Percentiles rank a stretch among this genome's conserved stretches.
These are phyloP conservation scores for Mayetiola destructor DNA, from an alignment of 2,888 invertebrate species.

Conservation along the genomic window DNA sequence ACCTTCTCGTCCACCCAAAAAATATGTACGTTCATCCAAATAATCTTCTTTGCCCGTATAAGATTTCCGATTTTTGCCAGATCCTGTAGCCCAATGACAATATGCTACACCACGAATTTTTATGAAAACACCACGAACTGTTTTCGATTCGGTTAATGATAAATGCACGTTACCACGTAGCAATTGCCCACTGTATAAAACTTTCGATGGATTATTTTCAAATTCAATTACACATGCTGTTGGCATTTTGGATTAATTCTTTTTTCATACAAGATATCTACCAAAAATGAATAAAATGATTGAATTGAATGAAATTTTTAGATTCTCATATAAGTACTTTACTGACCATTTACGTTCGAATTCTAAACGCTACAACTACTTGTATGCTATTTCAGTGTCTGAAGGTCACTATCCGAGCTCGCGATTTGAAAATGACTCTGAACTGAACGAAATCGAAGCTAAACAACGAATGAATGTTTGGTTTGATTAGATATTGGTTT, in stretches of 20 bases:
- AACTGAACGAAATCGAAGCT: too few species aligned
- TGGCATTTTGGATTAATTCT: neutral
- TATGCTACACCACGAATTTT: neutral
- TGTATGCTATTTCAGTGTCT: too few species aligned
- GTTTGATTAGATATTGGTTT: too few species aligned
- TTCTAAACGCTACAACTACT: too few species aligned
- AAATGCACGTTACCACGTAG: neutral
- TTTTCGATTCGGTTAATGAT: neutral
- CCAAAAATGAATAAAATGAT: too few species aligned
- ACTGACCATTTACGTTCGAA: too few species aligned
- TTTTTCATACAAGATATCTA: too few species aligned
- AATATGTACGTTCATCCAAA: slow-evolving; percentile 30
- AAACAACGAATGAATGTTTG: too few species aligned
- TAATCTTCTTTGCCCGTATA: slow-evolving; percentile 30
- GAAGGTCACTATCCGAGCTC: too few species aligned
- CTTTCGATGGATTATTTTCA: neutral
- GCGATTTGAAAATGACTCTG: too few species aligned
- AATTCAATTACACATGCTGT: neutral
- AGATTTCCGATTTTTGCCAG: neutral
- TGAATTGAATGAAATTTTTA: too few species aligned
- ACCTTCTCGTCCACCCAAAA: slow-evolving; percentile 35
- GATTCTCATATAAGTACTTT: too few species aligned
- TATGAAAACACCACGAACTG: neutral
- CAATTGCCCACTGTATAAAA: neutral
- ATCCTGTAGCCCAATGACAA: neutral